phyloP scores from a whole-genome alignment of 30 jellyfish, hydroid and myxozoan species.

The Aurelia sp. region DNA sequence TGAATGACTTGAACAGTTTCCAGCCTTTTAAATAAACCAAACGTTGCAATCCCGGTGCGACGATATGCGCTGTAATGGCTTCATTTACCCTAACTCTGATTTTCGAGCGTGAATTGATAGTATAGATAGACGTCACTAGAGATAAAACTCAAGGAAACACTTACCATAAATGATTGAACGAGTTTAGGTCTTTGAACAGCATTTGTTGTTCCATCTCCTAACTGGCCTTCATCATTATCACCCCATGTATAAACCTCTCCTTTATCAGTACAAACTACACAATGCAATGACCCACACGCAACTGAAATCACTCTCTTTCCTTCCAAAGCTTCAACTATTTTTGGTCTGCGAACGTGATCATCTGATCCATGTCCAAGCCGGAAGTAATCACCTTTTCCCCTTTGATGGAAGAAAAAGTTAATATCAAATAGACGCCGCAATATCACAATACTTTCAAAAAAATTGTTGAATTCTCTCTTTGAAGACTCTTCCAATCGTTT shows the following conservation, averaged over 20 bases:
- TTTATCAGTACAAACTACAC: constrained; percentile 85
- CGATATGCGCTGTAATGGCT: no score
- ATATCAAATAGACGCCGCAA: no score
- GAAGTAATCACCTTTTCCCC: constrained; percentile 97
- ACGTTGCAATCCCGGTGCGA: no score
- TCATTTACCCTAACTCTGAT: no score
- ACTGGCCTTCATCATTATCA: constrained; percentile 93
- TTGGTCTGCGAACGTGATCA: constrained; percentile 93
- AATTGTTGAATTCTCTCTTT: no score
- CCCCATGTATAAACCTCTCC: constrained; percentile 98
- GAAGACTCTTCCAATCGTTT: no score
- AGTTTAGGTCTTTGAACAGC: constrained; percentile 79
- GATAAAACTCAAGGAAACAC: not conserved
- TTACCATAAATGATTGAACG: constrained; percentile 58
- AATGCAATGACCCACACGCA: constrained; percentile 89
- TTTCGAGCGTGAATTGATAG: no score
- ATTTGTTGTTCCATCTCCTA: constrained; percentile 91
- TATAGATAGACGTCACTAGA: no score
- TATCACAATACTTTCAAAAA: no score
- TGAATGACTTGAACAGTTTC: no score
- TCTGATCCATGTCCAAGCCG: constrained; percentile 95
- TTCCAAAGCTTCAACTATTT: constrained; percentile 67
- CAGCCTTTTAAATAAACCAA: no score
- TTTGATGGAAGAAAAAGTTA: not conserved
- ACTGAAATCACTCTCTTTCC: constrained; percentile 78